Percentiles rank a stretch among this genome's conserved stretches.
Evolutionary conservation across 2,888 invertebrate genomes (phyloP).

Genomic region (Caenorhabditis becei): DNA sequence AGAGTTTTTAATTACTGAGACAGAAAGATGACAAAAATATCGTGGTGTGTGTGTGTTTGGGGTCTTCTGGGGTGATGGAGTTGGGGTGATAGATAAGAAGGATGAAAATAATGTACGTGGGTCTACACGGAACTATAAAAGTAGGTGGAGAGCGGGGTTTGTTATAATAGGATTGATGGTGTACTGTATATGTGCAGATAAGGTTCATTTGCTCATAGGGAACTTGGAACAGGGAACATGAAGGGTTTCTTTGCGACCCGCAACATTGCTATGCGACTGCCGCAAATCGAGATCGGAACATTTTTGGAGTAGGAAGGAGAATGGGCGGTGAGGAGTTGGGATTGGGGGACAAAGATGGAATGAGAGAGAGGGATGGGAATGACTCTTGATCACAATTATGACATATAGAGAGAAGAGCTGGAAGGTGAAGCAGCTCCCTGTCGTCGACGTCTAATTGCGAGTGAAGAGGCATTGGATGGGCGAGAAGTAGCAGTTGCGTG

Average conservation of each 20-base stretch:
- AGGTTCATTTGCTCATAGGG: slow-evolving; percentile 49
- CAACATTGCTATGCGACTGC: slow-evolving; percentile 58
- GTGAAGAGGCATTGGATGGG: slow-evolving; percentile 78
- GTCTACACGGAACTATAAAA: slow-evolving; percentile 57
- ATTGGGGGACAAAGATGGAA: slow-evolving; percentile 1
- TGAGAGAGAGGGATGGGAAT: slow-evolving; percentile 21
- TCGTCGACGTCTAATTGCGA: slow-evolving; percentile 39
- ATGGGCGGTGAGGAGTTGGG: slow-evolving; percentile 4
- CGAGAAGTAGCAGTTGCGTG: slow-evolving; percentile 77
- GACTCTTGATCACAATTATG: slow-evolving; percentile 63
- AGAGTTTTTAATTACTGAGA: slow-evolving; percentile 15
- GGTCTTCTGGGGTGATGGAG: slow-evolving; percentile 8
- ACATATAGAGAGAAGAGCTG: slow-evolving; percentile 39
- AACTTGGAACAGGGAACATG: slow-evolving; percentile 23
- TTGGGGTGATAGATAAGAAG: neutral
- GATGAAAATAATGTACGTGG: slow-evolving; percentile 6
- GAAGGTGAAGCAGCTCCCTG: neutral
- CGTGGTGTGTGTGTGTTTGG: slow-evolving; percentile 15
- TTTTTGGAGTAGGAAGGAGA: slow-evolving; percentile 20
- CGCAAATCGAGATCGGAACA: slow-evolving; percentile 58
- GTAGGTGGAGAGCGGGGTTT: slow-evolving; percentile 1
- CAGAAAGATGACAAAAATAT: neutral
- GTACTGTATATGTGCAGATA: slow-evolving; percentile 66
- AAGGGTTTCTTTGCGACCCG: slow-evolving; percentile 57
- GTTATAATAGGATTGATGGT: slow-evolving; percentile 15